Percentiles rank a stretch among this genome's conserved stretches.
phyloP scores from a whole-genome alignment of 2,797 vertebrate species.

The Siniperca undulata region DNA sequence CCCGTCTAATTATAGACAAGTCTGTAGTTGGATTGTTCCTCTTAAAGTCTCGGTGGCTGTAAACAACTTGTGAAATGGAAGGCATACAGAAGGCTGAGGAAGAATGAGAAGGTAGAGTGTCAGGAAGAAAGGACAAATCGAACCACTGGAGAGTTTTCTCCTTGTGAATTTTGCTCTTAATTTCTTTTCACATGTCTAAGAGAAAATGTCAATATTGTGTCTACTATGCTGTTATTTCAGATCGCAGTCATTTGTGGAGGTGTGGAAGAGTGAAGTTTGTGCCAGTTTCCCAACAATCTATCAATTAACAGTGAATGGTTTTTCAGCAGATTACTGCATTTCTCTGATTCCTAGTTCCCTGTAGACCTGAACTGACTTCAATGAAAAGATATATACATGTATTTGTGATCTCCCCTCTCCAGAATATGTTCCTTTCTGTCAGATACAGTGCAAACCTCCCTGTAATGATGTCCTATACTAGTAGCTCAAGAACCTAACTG shows the following conservation, averaged over 20 bases:
- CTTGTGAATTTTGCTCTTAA: background rate
- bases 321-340: background rate
- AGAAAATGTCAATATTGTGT: constrained; percentile 6
- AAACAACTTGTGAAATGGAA: constrained; percentile 30
- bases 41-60: constrained; percentile 20
- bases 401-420: background rate
- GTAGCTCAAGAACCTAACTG: background rate
- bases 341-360: background rate
- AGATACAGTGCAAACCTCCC: background rate
- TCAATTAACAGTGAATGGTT: constrained; percentile 16
- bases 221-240: constrained; percentile 8
- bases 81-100: background rate
- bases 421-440: background rate
- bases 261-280: background rate
- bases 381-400: background rate
- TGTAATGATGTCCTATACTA: background rate
- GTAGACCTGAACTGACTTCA: background rate
- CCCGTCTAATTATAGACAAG: constrained; percentile 26
- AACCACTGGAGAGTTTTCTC: constrained; percentile 1
- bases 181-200: background rate
- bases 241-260: constrained; percentile 11
- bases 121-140: background rate
- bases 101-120: constrained; percentile 1
- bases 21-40: constrained; percentile 20
- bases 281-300: constrained; percentile 5